Evolutionary conservation across 2,113 vertebrate genomes (phyloP), one percentile per base, ranked within the genome.

Genomic region (Glaucomys volans): DNA sequence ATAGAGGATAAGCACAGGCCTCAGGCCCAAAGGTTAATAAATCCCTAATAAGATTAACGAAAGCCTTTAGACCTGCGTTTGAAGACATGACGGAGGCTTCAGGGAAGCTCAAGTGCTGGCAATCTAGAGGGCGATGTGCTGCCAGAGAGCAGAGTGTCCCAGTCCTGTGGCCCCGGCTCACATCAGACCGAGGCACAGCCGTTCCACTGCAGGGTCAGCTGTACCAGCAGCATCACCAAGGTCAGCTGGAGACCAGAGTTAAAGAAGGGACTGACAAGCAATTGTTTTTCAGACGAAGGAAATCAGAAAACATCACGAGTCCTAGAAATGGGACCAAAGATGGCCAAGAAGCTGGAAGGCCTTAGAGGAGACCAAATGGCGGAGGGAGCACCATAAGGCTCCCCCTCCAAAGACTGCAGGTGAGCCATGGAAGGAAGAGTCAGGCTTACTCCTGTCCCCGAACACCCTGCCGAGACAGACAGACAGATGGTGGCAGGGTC

Each of bases 131-230:
- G 16, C 5, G 28, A 42, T 0, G 0, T 22, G 77, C 35, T 52
- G 42, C 35, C 5, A 5, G 8, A 59, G 35, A 32, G n/a, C 2
- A 30, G 10, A 9, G 17, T 20, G 0, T 20, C 50, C 20, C 0
- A 1, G 35, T 22, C 6, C 64, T 50, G 2, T 1, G 17, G 35
- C 1, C 13, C 20, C 1, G 47, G 52, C 1, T 59, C 2, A 0
- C 2, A 18, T 66, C n/a, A 1, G 20, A 35, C 4, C 0, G 1
- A 11, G 37, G 20, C 40, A 5, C 8, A 4, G 83, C 2, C 59
- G n/a, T 2, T 44, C 50, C 81, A 8, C 0, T 4, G 47, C 24
- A 17, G 40, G 30, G 74, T 3, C 69, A 30, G 67, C 44, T 37
- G 40, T 2, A 0, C 32, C n/a, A 7, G 18, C 5, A 30, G 20